Evolutionary conservation across 2,888 invertebrate genomes (phyloP).

Genomic region (Ptilodon capucinus): DNA sequence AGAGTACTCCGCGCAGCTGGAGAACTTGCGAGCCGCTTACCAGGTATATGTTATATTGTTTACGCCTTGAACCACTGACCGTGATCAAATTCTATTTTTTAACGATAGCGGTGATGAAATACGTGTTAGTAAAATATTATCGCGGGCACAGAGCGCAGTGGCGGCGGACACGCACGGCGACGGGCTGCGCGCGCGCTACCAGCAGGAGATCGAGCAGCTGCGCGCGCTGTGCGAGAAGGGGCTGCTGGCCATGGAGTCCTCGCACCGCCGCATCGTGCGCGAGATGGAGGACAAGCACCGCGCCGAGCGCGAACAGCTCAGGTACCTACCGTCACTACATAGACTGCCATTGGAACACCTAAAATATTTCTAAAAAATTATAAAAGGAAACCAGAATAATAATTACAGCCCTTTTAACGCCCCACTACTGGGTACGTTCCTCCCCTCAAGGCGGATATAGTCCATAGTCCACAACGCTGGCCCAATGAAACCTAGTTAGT

Average conservation of each 20-base stretch:
- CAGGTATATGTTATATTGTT: constrained; percentile 58
- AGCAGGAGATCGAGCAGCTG: constrained; percentile 93
- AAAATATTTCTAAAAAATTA: too few species aligned
- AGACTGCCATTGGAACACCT: too few species aligned
- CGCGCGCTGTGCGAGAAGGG: constrained; percentile 95
- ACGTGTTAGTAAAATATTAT: neutral
- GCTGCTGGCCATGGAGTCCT: constrained; percentile 94
- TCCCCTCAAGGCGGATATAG: too few species aligned
- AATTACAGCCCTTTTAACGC: too few species aligned
- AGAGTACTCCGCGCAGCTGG: constrained; percentile 92
- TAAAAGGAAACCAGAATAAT: too few species aligned
- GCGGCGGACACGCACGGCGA: constrained; percentile 84
- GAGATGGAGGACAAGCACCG: constrained; percentile 95
- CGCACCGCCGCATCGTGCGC: constrained; percentile 91
- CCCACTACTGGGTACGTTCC: too few species aligned
- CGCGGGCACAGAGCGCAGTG: constrained; percentile 75
- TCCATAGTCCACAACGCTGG: too few species aligned
- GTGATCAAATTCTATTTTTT: too few species aligned
- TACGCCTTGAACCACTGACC: too few species aligned
- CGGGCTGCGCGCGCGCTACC: constrained; percentile 88
- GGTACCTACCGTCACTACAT: constrained; percentile 48
- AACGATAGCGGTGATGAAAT: too few species aligned
- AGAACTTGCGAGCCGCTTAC: constrained; percentile 90
- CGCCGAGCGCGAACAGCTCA: constrained; percentile 89
- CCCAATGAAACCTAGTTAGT: too few species aligned